These are phyloP conservation scores for Rhagium mordax DNA, from an alignment of 2,888 invertebrate genomes.

Conservation along the genomic window DNA sequence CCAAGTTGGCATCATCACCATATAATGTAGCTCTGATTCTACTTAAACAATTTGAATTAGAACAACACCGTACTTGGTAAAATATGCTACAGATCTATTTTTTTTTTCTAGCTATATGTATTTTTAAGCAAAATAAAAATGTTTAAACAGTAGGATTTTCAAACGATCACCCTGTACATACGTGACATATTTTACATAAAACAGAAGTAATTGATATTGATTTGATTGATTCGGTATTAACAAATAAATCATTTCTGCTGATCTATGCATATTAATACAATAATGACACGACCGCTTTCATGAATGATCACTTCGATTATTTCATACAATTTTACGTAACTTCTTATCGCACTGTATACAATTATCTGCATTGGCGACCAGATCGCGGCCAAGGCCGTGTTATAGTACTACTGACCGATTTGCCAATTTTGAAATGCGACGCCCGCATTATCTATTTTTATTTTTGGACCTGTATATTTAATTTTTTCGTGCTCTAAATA, in stretches of 20 bases:
- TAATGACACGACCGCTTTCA: not conserved
- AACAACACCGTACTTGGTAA: too few species aligned
- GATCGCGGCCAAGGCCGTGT: conserved; percentile 30
- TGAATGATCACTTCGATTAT: not conserved
- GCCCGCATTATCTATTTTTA: conserved; percentile 22
- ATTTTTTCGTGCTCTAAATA: conserved; percentile 1
- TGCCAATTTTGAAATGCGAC: conserved; percentile 30
- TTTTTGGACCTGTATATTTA: conserved; percentile 8
- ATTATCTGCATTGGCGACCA: conserved; percentile 2
- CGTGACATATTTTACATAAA: not conserved
- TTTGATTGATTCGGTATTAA: not conserved
- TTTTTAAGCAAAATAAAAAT: too few species aligned
- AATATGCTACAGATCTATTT: too few species aligned
- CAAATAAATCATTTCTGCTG: not conserved
- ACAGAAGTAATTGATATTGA: not conserved
- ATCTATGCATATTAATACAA: not conserved
- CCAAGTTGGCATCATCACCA: too few species aligned
- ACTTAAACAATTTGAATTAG: too few species aligned
- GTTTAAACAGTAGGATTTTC: too few species aligned
- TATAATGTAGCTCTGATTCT: too few species aligned
- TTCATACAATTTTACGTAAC: not conserved
- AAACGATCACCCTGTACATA: not conserved
- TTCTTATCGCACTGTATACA: conserved; percentile 8
- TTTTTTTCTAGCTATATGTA: too few species aligned
- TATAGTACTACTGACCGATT: conserved; percentile 24